These are phyloP conservation scores for Epizoanthus rinbou DNA, from an alignment of 92 coral and sea anemone genomes.

Conservation along the genomic window DNA sequence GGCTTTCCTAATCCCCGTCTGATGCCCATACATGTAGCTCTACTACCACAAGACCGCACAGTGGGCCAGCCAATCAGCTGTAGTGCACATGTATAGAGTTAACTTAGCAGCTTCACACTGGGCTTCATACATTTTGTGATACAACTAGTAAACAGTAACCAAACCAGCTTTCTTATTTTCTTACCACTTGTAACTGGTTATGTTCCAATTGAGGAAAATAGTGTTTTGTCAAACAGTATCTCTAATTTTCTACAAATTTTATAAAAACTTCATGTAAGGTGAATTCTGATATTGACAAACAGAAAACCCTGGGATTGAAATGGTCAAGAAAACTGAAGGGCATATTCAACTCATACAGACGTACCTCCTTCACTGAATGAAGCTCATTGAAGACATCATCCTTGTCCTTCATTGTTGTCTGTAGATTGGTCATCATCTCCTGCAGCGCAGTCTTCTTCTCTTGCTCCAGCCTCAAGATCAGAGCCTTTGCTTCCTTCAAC, in stretches of 20 bases:
- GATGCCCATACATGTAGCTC: neutral
- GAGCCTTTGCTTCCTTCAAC: slow-evolving; percentile 80
- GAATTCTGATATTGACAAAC: too few relatives aligned
- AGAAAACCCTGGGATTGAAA: too few relatives aligned
- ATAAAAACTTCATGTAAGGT: too few relatives aligned
- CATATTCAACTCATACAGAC: neutral
- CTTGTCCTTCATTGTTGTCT: slow-evolving; percentile 83
- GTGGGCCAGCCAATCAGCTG: neutral
- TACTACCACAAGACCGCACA: neutral
- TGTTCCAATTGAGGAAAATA: too few relatives aligned
- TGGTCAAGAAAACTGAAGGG: neutral
- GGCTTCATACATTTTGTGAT: too few relatives aligned
- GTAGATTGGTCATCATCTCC: slow-evolving; percentile 97
- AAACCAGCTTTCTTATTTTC: too few relatives aligned
- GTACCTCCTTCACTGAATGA: slow-evolving; percentile 30
- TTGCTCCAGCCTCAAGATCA: slow-evolving; percentile 82
- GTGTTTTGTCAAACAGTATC: too few relatives aligned
- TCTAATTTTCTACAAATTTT: too few relatives aligned
- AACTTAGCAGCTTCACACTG: too few relatives aligned
- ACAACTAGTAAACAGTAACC: too few relatives aligned
- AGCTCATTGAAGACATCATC: slow-evolving; percentile 72
- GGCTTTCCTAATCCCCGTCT: slow-evolving; percentile 32
- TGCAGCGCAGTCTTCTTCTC: slow-evolving; percentile 95
- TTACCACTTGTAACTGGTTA: too few relatives aligned
- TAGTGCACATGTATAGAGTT: neutral